Conservation (phyloP, 2,113 vertebrate species). For the Zosterops hypoxanthus region DNA sequence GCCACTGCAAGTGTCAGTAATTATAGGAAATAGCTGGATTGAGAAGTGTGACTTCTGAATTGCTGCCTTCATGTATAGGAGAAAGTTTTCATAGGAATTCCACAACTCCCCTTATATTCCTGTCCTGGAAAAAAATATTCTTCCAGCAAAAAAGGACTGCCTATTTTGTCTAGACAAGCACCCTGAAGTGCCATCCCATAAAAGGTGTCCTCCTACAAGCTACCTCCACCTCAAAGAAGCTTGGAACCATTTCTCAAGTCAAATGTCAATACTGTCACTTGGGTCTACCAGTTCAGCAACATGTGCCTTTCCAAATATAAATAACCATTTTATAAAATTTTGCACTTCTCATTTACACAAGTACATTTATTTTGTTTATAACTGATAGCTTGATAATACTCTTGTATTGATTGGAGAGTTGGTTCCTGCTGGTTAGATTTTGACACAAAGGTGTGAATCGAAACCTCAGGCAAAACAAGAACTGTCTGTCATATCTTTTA, state of each 20-base stretch:
- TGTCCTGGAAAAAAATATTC: not conserved
- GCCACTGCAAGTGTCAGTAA: not conserved
- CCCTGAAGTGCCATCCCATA: not conserved
- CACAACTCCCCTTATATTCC: not conserved
- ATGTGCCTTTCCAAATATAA: not conserved
- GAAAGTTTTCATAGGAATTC: not conserved
- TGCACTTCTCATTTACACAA: not conserved
- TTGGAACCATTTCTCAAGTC: not conserved
- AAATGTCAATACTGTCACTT: not conserved
- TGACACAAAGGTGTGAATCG: constrained; percentile 30
- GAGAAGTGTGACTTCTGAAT: not conserved
- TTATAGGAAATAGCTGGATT: not conserved
- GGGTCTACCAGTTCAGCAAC: not conserved
- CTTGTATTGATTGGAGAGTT: not conserved
- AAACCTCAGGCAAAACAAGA: constrained; percentile 61
- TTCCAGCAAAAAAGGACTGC: not conserved
- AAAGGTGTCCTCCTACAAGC: not conserved
- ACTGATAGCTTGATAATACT: constrained; percentile 41
- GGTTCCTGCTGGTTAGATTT: constrained; percentile 57
- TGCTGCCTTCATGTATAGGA: not conserved
- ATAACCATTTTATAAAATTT: not conserved
- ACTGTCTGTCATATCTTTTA: constrained; percentile 71
- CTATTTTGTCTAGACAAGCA: not conserved
- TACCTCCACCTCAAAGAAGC: not conserved
- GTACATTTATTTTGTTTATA: constrained; percentile 40